Evolutionary conservation across 2,113 vertebrate genomes (phyloP).

Genomic region (Tetrax tetrax): DNA sequence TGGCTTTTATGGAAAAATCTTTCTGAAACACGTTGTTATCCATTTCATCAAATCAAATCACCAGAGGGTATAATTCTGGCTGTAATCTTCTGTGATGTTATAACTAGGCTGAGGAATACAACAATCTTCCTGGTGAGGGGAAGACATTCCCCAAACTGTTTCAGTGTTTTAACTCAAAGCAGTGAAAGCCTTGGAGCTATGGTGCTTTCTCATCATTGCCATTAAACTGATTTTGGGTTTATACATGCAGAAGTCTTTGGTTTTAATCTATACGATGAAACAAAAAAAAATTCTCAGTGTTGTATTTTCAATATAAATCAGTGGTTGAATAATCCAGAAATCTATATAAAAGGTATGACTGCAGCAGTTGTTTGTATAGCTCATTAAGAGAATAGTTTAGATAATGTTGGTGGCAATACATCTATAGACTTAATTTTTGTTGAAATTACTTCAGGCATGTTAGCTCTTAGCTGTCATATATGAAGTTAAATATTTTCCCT

Average conservation of each 20-base stretch:
- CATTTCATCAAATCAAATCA: conserved; percentile 1
- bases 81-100: background rate
- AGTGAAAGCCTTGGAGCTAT: background rate
- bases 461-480: background rate
- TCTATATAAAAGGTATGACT: background rate
- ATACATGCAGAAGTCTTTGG: background rate
- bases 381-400: background rate
- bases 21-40: background rate
- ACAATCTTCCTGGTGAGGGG: background rate
- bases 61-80: background rate
- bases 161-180: background rate
- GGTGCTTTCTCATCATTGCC: background rate
- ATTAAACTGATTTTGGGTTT: background rate
- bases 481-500: background rate
- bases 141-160: background rate
- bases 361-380: background rate
- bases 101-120: background rate
- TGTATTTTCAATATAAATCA: background rate
- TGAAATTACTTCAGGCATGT: background rate
- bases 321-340: background rate
- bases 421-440: background rate
- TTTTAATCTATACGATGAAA: background rate
- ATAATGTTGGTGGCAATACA: background rate
- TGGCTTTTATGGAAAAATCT: conserved; percentile 7
- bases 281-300: background rate